Evolutionary conservation across 1,140 invertebrate genomes (phyloP).

Genomic region (Anoplophora glabripennis): DNA sequence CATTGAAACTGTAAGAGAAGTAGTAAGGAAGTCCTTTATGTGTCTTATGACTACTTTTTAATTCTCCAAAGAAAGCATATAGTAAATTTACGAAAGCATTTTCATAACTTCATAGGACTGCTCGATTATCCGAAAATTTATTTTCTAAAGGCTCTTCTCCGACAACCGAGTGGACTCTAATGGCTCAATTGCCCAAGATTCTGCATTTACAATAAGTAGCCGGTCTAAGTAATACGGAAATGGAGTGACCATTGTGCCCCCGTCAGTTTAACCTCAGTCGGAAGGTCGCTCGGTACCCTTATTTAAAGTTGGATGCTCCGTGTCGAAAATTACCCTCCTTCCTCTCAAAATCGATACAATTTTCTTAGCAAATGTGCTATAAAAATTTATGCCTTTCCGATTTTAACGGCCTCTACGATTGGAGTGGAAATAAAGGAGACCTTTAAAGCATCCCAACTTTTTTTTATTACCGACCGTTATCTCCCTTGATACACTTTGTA

Average conservation of each 20-base stretch:
- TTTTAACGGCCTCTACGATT: slow-evolving; percentile 27
- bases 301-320: not conserved
- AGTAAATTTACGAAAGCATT: too few species aligned
- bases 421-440: slow-evolving; percentile 19
- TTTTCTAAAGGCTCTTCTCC: not conserved
- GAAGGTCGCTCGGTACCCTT: not conserved
- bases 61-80: too few species aligned
- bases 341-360: slow-evolving; percentile 33
- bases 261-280: not conserved
- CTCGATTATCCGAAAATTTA: not conserved
- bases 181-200: not conserved
- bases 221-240: slow-evolving; percentile 24
- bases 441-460: slow-evolving; percentile 1
- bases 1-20: too few species aligned
- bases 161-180: not conserved
- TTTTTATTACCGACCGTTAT: slow-evolving; percentile 7
- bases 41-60: too few species aligned
- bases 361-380: slow-evolving; percentile 40
- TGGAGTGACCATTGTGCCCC: slow-evolving; percentile 37
- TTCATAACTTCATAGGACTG: too few species aligned
- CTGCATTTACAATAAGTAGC: slow-evolving; percentile 11
- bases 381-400: slow-evolving; percentile 40
- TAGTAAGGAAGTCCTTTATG: too few species aligned
- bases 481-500: not conserved
- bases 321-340: slow-evolving; percentile 26